These are phyloP conservation scores for Ichneumoninae sp. DNA, from an alignment of 2,888 invertebrate genomes.

Conservation along the genomic window DNA sequence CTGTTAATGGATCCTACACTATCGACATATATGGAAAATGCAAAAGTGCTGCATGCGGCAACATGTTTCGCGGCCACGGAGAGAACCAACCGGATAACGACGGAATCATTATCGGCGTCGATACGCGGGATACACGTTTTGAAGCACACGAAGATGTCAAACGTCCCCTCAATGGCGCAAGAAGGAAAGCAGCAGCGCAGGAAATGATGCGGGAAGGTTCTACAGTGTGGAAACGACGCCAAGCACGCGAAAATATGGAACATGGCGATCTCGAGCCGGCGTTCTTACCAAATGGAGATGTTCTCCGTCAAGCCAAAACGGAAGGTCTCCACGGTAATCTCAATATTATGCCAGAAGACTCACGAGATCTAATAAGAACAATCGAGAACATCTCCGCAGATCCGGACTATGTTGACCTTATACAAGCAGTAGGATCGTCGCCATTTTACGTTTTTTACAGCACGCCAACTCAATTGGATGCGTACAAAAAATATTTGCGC, in stretches of 20 bases:
- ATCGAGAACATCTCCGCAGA: slow-evolving; percentile 74
- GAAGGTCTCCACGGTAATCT: slow-evolving; percentile 11
- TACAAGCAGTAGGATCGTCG: slow-evolving; percentile 85
- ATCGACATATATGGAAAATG: slow-evolving; percentile 28
- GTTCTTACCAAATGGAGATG: slow-evolving; percentile 2
- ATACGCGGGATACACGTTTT: slow-evolving; percentile 46
- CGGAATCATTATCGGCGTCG: slow-evolving; percentile 23
- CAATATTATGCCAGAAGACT: neutral
- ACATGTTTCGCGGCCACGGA: slow-evolving; percentile 23
- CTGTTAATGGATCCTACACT: neutral
- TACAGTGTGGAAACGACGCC: slow-evolving; percentile 1
- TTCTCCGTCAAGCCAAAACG: slow-evolving; percentile 36
- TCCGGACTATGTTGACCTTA: slow-evolving; percentile 85
- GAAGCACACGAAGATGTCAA: slow-evolving; percentile 52
- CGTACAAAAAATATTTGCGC: slow-evolving; percentile 32
- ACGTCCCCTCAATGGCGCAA: slow-evolving; percentile 35
- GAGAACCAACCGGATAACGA: slow-evolving; percentile 13
- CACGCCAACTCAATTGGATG: slow-evolving; percentile 19
- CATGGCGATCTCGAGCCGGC: slow-evolving; percentile 18
- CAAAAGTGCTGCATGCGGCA: slow-evolving; percentile 34
- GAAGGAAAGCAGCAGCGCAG: neutral
- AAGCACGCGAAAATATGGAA: slow-evolving; percentile 37
- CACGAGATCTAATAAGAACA: slow-evolving; percentile 11
- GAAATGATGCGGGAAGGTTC: neutral
- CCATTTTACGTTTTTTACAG: slow-evolving; percentile 79